Evolutionary conservation across 2,888 invertebrate species (phyloP).

Genomic region (Lepeophtheirus nordmannii): DNA sequence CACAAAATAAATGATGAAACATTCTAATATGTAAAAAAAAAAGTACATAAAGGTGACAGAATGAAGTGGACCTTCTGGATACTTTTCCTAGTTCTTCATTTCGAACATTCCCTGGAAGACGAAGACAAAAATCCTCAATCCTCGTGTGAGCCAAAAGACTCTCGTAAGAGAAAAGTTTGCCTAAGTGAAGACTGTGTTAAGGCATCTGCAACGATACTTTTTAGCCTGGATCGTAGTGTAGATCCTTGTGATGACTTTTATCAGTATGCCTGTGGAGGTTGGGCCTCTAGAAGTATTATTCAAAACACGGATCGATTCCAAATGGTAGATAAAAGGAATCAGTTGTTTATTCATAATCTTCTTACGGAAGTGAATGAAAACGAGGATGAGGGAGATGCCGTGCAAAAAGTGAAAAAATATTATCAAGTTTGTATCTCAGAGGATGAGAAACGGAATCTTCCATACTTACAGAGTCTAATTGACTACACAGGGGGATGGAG

Average conservation of each 20-base stretch:
- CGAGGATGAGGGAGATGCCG: neutral
- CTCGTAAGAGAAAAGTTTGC: constrained; percentile 35
- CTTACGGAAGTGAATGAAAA: neutral
- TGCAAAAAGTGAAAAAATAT: constrained; percentile 10
- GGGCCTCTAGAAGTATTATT: constrained; percentile 4
- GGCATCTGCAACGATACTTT: constrained; percentile 21
- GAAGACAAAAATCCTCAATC: neutral
- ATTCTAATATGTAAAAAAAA: too few species aligned
- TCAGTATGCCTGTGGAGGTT: constrained; percentile 24
- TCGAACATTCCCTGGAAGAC: too few species aligned
- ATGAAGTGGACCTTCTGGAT: too few species aligned
- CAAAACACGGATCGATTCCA: constrained; percentile 9
- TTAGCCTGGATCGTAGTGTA: constrained; percentile 11
- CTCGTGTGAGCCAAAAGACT: neutral
- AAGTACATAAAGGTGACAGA: too few species aligned
- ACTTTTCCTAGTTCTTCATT: too few species aligned
- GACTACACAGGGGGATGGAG: constrained; percentile 19
- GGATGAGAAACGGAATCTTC: constrained; percentile 3
- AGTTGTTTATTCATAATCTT: constrained; percentile 3
- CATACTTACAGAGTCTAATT: constrained; percentile 10
- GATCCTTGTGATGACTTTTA: constrained; percentile 25
- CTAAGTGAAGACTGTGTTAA: constrained; percentile 34
- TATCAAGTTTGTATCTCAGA: constrained; percentile 11
- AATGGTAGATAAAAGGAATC: constrained; percentile 18
- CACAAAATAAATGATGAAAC: too few species aligned